A percentile compares a stretch with the other conserved stretches of the same genome.
phyloP scores from a whole-genome alignment of 2,113 vertebrate species.

The Aspiorhynchus laticeps region DNA sequence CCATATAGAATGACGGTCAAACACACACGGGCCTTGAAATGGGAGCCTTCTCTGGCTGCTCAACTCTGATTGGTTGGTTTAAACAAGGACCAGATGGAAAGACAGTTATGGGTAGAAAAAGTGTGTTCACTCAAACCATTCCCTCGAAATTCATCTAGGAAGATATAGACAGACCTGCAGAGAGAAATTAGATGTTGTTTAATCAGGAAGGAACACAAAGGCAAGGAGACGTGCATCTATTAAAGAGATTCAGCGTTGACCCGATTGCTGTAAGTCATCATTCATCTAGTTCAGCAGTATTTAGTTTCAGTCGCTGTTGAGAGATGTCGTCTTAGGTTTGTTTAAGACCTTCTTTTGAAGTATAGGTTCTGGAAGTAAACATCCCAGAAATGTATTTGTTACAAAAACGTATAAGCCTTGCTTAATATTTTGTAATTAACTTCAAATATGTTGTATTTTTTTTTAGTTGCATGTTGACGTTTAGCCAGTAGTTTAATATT shows the following conservation, averaged over 20 bases:
- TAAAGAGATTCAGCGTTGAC: neutral
- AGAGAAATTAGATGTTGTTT: neutral
- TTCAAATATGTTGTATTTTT: neutral
- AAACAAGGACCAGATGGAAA: constrained; percentile 48
- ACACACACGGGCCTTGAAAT: constrained; percentile 29
- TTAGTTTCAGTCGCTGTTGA: neutral
- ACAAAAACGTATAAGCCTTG: no score
- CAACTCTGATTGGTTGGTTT: constrained; percentile 47
- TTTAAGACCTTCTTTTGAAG: neutral
- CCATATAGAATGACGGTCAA: constrained; percentile 9
- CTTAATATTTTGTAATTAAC: neutral
- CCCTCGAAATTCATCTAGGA: constrained; percentile 12
- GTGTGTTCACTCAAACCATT: neutral
- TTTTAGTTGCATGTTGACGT: neutral
- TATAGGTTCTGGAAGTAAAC: neutral
- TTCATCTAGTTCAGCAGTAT: neutral
- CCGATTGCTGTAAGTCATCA: neutral
- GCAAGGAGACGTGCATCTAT: neutral
- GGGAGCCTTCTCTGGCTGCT: constrained; percentile 24
- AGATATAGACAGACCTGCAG: neutral
- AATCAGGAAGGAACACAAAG: neutral
- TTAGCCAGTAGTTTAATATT: neutral
- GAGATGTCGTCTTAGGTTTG: neutral
- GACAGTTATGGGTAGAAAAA: neutral
- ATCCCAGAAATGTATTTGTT: neutral